Base-by-base conservation (phyloP, 2,113 vertebrate species). In the Halichoeres trimaculatus region DNA sequence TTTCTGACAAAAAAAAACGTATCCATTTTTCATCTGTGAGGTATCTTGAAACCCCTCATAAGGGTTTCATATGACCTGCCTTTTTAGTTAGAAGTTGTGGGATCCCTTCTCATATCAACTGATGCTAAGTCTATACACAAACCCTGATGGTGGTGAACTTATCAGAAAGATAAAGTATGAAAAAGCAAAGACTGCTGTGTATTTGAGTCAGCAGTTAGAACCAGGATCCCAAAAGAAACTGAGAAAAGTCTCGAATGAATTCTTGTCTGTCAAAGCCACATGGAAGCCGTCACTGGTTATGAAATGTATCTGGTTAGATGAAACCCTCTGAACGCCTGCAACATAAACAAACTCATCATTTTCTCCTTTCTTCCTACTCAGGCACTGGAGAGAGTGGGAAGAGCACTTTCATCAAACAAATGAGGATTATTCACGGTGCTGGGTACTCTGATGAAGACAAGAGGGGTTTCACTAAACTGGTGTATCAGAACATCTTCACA, bases 401-500 rank as follows among this genome's bases (percentile, higher is more conserved):
- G 80, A 94, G 93, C 88, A 94, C 93, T 20, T 94, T 94, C 76
- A 94, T 94, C 83, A 94, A 94, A 84, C 93, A 94, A 86, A 94
- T 94, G 93, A 91, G 93, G 78, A 94, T 94, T 67, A 94, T 94
- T 83, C 93, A 99, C 22, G 97, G 98, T 34, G 88, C 97, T 1
- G 97, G 98, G 45, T 99, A 99, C 88, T 95, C 98, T 1, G 98
- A 99, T 66, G 98, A 99, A 89, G 97, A 99, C 92, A 98, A 97
- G 91, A 94, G 94, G 62, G 94, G 97, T 40, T 99, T 99, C 91
- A 99, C 95, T 74, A 99, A 98, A 93, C 69, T 99, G 90, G 98
- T 99, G 75, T 99, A 97, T 88, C 98, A 99, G 94, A 99, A 99
- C 94, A 98, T 99, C 93, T 99, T 97, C 91, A 99, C 96, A 14